Evolutionary conservation across 2,888 invertebrate genomes (phyloP), one percentile per base, ranked within the genome.

Genomic region (Trissolcus brochymenae): DNA sequence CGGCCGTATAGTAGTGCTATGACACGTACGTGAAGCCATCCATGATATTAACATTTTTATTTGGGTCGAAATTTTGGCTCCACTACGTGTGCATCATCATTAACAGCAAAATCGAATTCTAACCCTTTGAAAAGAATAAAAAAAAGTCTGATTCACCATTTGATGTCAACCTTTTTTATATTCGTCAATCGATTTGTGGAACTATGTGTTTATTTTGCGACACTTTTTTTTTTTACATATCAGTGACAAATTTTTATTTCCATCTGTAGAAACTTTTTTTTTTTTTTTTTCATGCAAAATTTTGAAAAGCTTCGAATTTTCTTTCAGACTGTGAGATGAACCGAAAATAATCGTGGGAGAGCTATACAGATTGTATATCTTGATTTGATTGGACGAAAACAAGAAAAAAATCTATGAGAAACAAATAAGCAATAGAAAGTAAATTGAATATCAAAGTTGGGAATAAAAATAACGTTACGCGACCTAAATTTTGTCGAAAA

Each of bases 21-120:
- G 82, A 81, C 81, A 82, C 80, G 81, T 82, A 74, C 80, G 79
- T 35, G 74, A 57, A 79, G 51, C 51, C 62, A 55, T 65, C 59
- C 50, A 41, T 21, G 43, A 61, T 65, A 65, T 65, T 56, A 65
- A 40, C 66, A 57, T 64, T 56, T 59, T 50, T 21, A 75, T 75
- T 29, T 74, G 53, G 66, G 59, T 72, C 60, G 55, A 46, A 35
- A 53, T 72, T 72, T 46, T 40, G 53, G 57, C 56, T 11, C 64
- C 13, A 19, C 19, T 7, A 16, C 4, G 14, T 19, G 1, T n/a
- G n/a, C n/a, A n/a, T n/a, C 13, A 54, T 9, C 43, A 51, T 41
- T 43, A 35, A 41, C 50, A 54, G n/a, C 16, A 25, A 65, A 7
- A 14, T 51, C 17, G 21, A 19, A 17, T 4, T 35, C 46, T 19